These are phyloP conservation scores for Drosophila siamana DNA, from an alignment of 2,888 invertebrate genomes.

Conservation along the genomic window DNA sequence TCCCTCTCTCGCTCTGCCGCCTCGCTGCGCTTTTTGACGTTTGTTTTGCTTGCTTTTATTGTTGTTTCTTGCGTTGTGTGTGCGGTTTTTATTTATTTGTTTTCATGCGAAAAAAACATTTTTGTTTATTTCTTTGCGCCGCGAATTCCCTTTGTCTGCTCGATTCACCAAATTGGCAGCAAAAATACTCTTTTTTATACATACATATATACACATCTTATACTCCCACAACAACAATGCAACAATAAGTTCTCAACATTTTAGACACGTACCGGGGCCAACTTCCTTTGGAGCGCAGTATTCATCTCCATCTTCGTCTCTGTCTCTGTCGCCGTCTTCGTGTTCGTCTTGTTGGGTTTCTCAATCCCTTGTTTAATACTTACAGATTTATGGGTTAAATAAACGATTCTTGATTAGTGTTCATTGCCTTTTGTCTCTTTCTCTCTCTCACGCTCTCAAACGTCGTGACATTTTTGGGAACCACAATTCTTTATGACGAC, in stretches of 20 bases:
- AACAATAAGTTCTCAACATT: constrained; percentile 60
- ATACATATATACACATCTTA: background rate
- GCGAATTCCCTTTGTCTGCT: constrained; percentile 45
- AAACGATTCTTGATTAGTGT: constrained; percentile 75
- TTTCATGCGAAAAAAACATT: constrained; percentile 65
- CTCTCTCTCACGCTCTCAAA: constrained; percentile 2
- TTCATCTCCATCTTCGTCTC: background rate
- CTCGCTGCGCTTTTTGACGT: constrained; percentile 2
- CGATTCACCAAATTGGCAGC: constrained; percentile 50
- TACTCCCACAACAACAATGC: constrained; percentile 15
- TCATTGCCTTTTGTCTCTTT: constrained; percentile 26
- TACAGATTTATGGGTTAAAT: constrained; percentile 76
- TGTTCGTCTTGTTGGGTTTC: constrained; percentile 8
- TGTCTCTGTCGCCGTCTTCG: background rate
- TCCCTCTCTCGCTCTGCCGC: background rate
- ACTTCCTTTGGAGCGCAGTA: constrained; percentile 48
- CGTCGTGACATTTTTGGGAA: constrained; percentile 8
- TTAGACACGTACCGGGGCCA: constrained; percentile 63
- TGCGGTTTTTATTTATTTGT: constrained; percentile 62
- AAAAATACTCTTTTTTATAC: constrained; percentile 30
- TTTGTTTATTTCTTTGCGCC: constrained; percentile 67
- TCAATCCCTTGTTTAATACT: constrained; percentile 49
- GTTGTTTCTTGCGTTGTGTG: constrained; percentile 24
- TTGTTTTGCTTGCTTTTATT: constrained; percentile 30
- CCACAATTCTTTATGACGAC: constrained; percentile 33